Base-by-base conservation (phyloP, 1,140 invertebrate genomes). In the Plodia interpunctella region DNA sequence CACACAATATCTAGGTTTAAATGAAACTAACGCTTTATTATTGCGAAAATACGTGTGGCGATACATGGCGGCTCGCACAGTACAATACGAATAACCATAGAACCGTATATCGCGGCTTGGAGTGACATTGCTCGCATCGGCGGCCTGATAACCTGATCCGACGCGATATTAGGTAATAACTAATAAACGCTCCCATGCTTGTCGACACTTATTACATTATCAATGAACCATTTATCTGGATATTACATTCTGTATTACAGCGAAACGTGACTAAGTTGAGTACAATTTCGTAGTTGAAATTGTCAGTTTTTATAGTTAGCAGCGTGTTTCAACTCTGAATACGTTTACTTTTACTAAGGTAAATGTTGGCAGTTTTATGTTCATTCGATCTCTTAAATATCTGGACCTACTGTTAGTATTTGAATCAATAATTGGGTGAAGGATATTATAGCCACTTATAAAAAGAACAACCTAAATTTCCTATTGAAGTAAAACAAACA, bases 91-190 rank as follows among this genome's bases (percentile, higher is more conserved):
- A 70, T 66, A 80, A 78, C 68, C 68, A 72, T 78, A 68, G 70
- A 77, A 68, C 63, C 74, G 70, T 87, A 87, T 87, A 8, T 1
- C 83, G 72, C 73, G 68, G n/a, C 72, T 68, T 80, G 83, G 80
- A 82, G 21, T 25, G 21, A 25, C 21, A 25, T 11, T 88, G 76
- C 74, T 76, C 83, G 80, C 86, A 80, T 80, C 82, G 80, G 56
- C 67, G 80, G 63, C 28, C 80, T 74, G 83, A 88, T 87, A 87
- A 83, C 75, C 21, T 70, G 71, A 78, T 78, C 76, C 69, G 68
- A 66, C 58, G 60, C 74, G 80, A 84, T 84, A 85, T 83, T 83
- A 80, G 78, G 72, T 86, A 83, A 84, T 84, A 86, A 83, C 70
- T 86, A 83, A 84, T 84, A 86, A 83, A 77, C 78, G 74, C 82